A percentile compares a stretch with the other conserved stretches of the same genome.
These are phyloP conservation scores for Trematomus bernacchii DNA, from an alignment of 2,797 vertebrate genomes.

Conservation along the genomic window DNA sequence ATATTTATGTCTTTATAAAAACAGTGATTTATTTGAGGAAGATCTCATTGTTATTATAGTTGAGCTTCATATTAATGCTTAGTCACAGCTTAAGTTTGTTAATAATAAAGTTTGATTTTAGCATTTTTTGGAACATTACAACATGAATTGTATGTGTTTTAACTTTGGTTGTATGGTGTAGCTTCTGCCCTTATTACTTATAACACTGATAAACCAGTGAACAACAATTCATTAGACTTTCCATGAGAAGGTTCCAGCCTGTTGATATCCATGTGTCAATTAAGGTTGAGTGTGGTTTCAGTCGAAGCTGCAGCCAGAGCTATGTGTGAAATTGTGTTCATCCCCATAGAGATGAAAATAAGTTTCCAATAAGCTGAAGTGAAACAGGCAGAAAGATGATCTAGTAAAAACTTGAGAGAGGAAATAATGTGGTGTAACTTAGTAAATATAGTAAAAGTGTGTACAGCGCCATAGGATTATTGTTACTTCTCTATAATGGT, in stretches of 20 bases:
- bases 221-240: neutral
- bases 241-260: neutral
- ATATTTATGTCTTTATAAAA: neutral
- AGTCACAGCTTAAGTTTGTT: neutral
- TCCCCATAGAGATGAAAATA: no score
- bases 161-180: neutral
- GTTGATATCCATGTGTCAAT: neutral
- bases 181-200: neutral
- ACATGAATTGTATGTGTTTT: neutral
- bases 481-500: neutral
- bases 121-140: neutral
- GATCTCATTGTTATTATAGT: neutral
- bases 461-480: no score
- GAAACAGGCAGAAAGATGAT: neutral
- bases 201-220: neutral
- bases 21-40: neutral
- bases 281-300: no score
- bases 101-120: neutral
- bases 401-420: slow-evolving; percentile 3
- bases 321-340: no score
- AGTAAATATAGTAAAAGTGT: slow-evolving; percentile 1
- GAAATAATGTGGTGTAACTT: neutral
- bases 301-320: no score
- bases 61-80: neutral
- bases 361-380: neutral